Percentiles rank a stretch among this genome's conserved stretches.
These are phyloP conservation scores for Nerophis lumbriciformis DNA, from an alignment of 2,113 vertebrate species.

Conservation along the genomic window DNA sequence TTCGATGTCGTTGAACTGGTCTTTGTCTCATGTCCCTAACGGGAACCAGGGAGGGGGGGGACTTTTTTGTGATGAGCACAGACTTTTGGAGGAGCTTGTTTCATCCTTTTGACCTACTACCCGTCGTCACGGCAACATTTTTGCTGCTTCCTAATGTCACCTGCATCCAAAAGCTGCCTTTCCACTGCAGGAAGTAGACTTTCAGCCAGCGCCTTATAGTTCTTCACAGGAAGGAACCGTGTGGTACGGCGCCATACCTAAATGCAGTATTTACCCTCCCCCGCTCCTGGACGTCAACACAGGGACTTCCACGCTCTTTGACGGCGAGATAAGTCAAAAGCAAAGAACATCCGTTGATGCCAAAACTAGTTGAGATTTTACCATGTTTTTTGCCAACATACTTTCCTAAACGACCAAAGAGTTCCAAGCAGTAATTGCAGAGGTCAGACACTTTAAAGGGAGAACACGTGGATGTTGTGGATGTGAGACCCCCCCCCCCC, in stretches of 20 bases:
- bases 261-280: constrained; percentile 54
- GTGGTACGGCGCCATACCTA: constrained; percentile 49
- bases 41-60: neutral
- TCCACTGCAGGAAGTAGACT: constrained; percentile 33
- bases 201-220: constrained; percentile 59
- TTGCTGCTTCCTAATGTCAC: constrained; percentile 41
- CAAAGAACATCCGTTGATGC: constrained; percentile 15
- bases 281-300: constrained; percentile 17
- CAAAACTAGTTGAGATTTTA: constrained; percentile 24
- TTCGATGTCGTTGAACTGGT: constrained; percentile 46
- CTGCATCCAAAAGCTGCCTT: constrained; percentile 33
- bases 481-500: too few species aligned
- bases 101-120: neutral
- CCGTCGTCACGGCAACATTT: neutral
- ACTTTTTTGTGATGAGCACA: constrained; percentile 24
- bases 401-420: constrained; percentile 42
- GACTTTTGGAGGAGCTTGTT: neutral
- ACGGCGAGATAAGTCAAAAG: neutral
- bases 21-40: constrained; percentile 27
- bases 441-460: constrained; percentile 20
- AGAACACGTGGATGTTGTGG: neutral
- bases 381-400: constrained; percentile 1
- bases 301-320: neutral
- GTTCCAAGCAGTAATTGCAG: constrained; percentile 23
- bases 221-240: constrained; percentile 53